Evolutionary conservation across 2,888 invertebrate genomes (phyloP).

Genomic region (Thyatira batis): DNA sequence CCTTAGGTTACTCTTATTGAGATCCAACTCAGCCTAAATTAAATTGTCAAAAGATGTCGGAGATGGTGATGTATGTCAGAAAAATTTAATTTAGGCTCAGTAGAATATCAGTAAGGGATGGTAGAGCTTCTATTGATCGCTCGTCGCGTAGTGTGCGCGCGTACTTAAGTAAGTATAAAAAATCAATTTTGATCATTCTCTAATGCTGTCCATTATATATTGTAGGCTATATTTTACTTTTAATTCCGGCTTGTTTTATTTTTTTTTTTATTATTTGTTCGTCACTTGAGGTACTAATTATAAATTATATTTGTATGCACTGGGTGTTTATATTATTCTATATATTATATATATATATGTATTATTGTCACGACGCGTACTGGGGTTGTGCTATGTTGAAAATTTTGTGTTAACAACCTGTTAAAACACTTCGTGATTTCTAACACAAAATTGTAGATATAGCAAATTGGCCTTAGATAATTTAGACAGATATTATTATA

Average conservation of each 20-base stretch:
- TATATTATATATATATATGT: conserved; percentile 30
- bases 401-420: conserved; percentile 64
- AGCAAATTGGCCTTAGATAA: conserved; percentile 75
- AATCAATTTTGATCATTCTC: conserved; percentile 27
- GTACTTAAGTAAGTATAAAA: not conserved
- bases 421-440: conserved; percentile 36
- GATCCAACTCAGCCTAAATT: no score
- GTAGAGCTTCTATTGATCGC: conserved; percentile 20
- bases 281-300: conserved; percentile 70
- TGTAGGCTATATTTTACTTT: conserved; percentile 64
- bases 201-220: conserved; percentile 56
- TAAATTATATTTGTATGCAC: conserved; percentile 66
- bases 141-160: conserved; percentile 26
- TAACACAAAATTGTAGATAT: conserved; percentile 78
- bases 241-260: conserved; percentile 68
- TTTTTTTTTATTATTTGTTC: conserved; percentile 49
- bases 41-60: no score
- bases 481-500: conserved; percentile 66
- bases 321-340: conserved; percentile 69
- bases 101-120: conserved; percentile 12
- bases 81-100: no score
- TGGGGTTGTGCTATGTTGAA: conserved; percentile 66
- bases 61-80: no score
- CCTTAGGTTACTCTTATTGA: no score
- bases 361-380: conserved; percentile 45